These are phyloP conservation scores for Heliconius himera DNA, from an alignment of 1,140 invertebrate species.

Conservation along the genomic window DNA sequence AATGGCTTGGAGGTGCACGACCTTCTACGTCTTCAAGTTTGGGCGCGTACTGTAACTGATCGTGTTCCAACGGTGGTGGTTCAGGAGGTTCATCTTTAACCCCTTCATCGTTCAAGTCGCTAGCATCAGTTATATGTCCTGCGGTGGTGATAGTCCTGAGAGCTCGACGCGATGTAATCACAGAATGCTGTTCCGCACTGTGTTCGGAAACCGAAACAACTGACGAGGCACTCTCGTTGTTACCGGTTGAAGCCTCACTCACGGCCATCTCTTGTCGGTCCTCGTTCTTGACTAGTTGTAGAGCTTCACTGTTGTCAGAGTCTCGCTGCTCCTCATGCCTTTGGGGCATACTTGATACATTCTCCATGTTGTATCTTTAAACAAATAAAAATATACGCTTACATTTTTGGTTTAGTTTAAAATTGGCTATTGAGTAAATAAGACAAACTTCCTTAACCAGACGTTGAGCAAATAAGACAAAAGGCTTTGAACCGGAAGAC, in stretches of 20 bases:
- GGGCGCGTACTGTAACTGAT: conserved; percentile 55
- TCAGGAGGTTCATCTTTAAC: conserved; percentile 73
- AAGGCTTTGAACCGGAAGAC: conserved; percentile 62
- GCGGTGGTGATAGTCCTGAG: conserved; percentile 84
- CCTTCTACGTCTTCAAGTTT: conserved; percentile 57
- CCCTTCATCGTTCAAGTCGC: conserved; percentile 68
- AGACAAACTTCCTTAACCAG: conserved; percentile 37
- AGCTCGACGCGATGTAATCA: conserved; percentile 82
- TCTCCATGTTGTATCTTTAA: conserved; percentile 56
- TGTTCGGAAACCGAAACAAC: conserved; percentile 14
- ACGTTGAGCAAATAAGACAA: conserved; percentile 45
- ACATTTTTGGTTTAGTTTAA: conserved; percentile 11
- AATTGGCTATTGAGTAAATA: conserved; percentile 34
- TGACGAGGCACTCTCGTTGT: conserved; percentile 21
- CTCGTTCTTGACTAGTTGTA: conserved; percentile 70
- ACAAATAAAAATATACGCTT: conserved; percentile 16
- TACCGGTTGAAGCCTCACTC: conserved; percentile 22
- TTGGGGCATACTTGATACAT: conserved; percentile 49
- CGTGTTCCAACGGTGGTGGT: conserved; percentile 50
- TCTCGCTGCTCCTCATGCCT: conserved; percentile 51
- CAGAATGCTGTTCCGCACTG: conserved; percentile 59
- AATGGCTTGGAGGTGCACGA: conserved; percentile 48
- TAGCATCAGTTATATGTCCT: conserved; percentile 81
- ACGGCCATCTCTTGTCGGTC: conserved; percentile 45
- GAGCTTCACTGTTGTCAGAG: conserved; percentile 51